Evolutionary conservation across 1,140 invertebrate species (phyloP).

Genomic region (Macrosteles quadrilineatus): DNA sequence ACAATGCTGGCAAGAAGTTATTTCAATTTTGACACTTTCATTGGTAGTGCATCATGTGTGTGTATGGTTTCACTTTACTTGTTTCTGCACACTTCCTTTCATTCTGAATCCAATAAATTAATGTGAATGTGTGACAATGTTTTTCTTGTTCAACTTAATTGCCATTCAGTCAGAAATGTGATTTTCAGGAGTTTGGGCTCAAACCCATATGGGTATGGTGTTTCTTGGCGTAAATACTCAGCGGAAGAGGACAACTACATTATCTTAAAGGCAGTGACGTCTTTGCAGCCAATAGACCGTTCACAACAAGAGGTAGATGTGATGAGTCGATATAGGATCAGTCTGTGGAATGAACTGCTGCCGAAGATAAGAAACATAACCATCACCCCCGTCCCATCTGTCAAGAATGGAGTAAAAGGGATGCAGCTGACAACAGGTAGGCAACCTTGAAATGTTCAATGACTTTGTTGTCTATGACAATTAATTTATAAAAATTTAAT

Average conservation of each 20-base stretch:
- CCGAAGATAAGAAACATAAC: conserved; percentile 38
- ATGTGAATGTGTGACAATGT: no score
- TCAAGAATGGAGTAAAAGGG: conserved; percentile 28
- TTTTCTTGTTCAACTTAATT: no score
- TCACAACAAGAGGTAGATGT: conserved; percentile 44
- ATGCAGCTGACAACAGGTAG: conserved; percentile 35
- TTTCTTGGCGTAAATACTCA: conserved; percentile 61
- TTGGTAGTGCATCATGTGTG: no score
- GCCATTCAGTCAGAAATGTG: no score
- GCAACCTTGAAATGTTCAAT: no score
- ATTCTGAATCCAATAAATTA: no score
- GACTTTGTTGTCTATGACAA: no score
- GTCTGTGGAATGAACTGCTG: conserved; percentile 43
- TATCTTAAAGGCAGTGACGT: conserved; percentile 46
- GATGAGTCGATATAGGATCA: conserved; percentile 29
- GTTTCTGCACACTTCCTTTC: no score
- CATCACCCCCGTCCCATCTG: background rate
- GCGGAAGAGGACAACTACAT: conserved; percentile 52
- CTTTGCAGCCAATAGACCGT: conserved; percentile 44
- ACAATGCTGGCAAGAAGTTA: no score
- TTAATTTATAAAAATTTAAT: no score
- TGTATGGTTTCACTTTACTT: no score
- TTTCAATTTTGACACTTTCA: no score
- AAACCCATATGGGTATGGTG: conserved; percentile 51
- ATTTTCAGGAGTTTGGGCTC: conserved; percentile 54